A percentile compares a stretch with the other conserved stretches of the same genome.
These are phyloP conservation scores for Phycodurus eques DNA, from an alignment of 2,113 vertebrate species.

Conservation along the genomic window DNA sequence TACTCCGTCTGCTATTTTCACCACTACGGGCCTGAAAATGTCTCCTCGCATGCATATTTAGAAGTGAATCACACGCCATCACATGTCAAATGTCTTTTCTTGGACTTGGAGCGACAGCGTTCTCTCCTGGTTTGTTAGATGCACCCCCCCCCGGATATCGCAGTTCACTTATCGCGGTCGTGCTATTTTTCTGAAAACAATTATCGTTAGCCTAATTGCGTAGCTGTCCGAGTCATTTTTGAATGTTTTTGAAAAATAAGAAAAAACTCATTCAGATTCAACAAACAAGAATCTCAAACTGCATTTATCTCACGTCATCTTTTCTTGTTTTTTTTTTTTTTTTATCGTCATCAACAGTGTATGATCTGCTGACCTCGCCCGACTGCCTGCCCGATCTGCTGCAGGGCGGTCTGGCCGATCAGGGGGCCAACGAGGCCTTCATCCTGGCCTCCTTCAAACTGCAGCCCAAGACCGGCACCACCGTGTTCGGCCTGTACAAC, in stretches of 20 bases:
- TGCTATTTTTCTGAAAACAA: no score
- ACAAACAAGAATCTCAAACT: no score
- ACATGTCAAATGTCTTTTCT: neutral
- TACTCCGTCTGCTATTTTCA: neutral
- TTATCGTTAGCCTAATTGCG: no score
- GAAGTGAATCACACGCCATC: neutral
- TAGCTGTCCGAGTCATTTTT: no score
- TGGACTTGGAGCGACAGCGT: neutral
- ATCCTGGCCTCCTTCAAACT: slow-evolving; percentile 86
- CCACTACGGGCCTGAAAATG: neutral
- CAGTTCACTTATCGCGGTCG: no score
- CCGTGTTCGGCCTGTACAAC: slow-evolving; percentile 86
- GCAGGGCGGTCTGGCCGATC: slow-evolving; percentile 80
- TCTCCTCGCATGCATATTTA: neutral
- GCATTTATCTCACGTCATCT: no score
- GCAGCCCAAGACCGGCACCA: slow-evolving; percentile 84
- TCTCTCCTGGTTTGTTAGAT: no score
- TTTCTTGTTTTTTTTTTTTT: slow-evolving; percentile 4
- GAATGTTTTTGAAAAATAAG: no score
- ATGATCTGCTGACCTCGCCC: slow-evolving; percentile 90
- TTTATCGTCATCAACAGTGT: slow-evolving; percentile 72
- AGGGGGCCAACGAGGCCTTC: slow-evolving; percentile 82
- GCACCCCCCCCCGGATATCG: no score
- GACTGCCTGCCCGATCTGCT: slow-evolving; percentile 82
- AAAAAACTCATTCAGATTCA: no score